Evolutionary conservation across 2,797 vertebrate species (phyloP), one percentile per base, ranked within the genome.

Genomic region (Coregonus sp.): DNA sequence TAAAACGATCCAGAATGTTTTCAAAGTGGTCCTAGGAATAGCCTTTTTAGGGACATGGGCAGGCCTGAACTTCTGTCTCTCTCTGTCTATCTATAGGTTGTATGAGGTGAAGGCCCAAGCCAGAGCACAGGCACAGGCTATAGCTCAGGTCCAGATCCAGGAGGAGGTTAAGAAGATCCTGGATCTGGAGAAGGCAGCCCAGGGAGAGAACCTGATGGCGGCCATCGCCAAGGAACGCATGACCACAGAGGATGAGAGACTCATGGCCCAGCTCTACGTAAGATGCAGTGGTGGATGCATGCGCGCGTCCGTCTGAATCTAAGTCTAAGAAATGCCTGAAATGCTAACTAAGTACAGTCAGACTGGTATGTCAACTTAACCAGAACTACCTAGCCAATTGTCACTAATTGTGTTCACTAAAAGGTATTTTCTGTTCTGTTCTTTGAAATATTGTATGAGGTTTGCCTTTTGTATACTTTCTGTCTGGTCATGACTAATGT

Each of bases 221-320:
- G 88, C 94, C 70, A 90, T 98, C 50, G 89, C 92, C 0, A 94
- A 91, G 0, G 96, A 97, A 85, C 86, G 94, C 54, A 86, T 94
- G 47, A 93, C 93, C 0, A 92, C 92, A 0, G 95, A 95, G 71
- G 95, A 96, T 40, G 94, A 96, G 51, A 92, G 87, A 1, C 91
- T 95, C 6, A 95, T 94, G 89, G 92, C 95, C 0, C 96, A 96
- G 84, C 93, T 92, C 80, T 94, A 97, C 75, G 97, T 99, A 86
- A 96, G 16, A 47, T 47, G 11, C 40, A 47, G 40, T 47, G 40
- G 37, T 50, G 40, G 18, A 15, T 50, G 40, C 5, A 25, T 25
- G 40, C 14, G 29, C 4, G 12, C 14, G 25, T 25, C 25, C 25
- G 25, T 25, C 25, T 25, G 1, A 25, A 25, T 25, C 7, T 66